Evolutionary conservation across 2,888 invertebrate genomes (phyloP), one percentile per base, ranked within the genome.

Genomic region (Escarpia spicata): DNA sequence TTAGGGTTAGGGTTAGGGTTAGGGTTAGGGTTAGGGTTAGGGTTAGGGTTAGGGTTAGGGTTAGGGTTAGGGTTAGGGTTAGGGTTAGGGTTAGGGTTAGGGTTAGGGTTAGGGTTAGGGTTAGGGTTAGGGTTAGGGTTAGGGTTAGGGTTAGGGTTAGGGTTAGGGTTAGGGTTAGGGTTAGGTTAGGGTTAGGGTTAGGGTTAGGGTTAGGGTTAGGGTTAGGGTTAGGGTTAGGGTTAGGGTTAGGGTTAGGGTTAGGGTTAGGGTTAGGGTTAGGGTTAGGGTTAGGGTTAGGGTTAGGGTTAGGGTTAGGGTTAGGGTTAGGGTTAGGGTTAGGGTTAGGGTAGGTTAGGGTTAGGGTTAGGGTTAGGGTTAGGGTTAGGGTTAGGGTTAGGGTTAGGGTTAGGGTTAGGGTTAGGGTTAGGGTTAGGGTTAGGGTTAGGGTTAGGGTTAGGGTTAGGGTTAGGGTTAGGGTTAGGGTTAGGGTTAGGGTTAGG

Each of bases 401-500:
- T 93, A 19, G 92, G 93, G 92, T 91, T 91, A 60, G 93, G 93
- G 93, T 93, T 93, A 31, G 93, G 92, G 91, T 91, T 92, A n/a
- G 93, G 92, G 91, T 92, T 90, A 15, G 92, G 93, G 91, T 92
- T 92, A 52, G 93, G 94, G 93, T 93, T 93, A 89, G 92, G 93
- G 92, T 44, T 58, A 45, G n/a, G 92, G 92, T 93, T 90, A 89
- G 92, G 92, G 91, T 93, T 90, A 92, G 93, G 93, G 93, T 92
- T 92, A 93, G 94, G 92, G 93, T 37, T 37, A 37, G 37, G 37
- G 37, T 37, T 37, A 37, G 37, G 37, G 37, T 37, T 37, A 37
- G 37, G 93, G 93, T 93, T 92, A 93, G 94, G 93, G 94, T 94
- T 93, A 93, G 94, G 94, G 93, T 93, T 92, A 93, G 93, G 94